phyloP scores from a whole-genome alignment of 1,140 invertebrate species.

The Holotrichia oblita region DNA sequence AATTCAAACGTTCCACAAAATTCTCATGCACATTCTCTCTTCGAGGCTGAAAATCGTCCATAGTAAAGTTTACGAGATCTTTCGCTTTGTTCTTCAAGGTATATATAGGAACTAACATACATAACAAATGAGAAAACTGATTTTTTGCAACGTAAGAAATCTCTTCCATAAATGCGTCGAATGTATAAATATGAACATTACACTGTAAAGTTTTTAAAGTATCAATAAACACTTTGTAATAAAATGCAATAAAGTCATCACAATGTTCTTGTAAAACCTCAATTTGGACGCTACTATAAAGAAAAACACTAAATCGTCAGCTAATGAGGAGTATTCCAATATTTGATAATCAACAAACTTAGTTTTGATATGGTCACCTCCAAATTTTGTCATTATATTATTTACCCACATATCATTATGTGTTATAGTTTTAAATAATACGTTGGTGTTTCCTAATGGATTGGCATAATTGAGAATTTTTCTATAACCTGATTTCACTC shows the following conservation, averaged over 20 bases:
- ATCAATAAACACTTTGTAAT: conserved; percentile 11
- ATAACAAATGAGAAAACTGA: conserved; percentile 23
- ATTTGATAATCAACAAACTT: conserved; percentile 72
- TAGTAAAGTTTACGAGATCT: neutral
- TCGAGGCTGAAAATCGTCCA: neutral
- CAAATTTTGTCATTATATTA: conserved; percentile 66
- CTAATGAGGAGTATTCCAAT: conserved; percentile 62
- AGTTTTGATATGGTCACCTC: conserved; percentile 56
- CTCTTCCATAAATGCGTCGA: neutral
- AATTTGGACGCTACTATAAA: conserved; percentile 63
- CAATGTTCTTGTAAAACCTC: conserved; percentile 50
- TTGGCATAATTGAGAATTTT: neutral
- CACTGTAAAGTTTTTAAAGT: neutral
- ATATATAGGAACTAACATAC: conserved; percentile 24
- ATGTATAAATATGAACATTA: neutral
- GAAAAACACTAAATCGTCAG: conserved; percentile 66
- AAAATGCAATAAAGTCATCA: conserved; percentile 14
- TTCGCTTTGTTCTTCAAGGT: conserved; percentile 4
- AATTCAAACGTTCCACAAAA: neutral
- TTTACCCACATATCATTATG: conserved; percentile 72
- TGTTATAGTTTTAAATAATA: conserved; percentile 62
- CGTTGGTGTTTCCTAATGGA: conserved; percentile 35
- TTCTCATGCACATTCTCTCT: neutral
- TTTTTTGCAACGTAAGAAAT: conserved; percentile 4
- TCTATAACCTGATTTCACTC: conserved; percentile 1